Base-by-base conservation (phyloP, 2,113 vertebrate genomes). In the Castor canadensis region DNA sequence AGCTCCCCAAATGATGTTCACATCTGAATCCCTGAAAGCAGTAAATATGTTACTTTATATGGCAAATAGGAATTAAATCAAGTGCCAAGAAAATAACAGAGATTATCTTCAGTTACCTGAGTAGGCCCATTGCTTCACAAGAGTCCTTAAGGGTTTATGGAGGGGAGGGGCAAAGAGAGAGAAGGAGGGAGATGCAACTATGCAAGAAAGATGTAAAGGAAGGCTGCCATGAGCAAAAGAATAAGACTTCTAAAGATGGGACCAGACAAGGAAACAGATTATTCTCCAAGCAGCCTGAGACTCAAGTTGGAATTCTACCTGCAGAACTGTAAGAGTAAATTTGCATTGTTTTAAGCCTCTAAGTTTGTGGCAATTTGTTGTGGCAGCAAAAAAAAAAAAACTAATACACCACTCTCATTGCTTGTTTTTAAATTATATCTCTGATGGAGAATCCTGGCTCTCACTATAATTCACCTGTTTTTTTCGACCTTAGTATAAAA, bases 371-470 rank as follows among this genome's bases (percentile, higher is more conserved):
- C 28, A 66, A 60, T 87, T 91, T 86, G 49, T 69, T 81, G 30
- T 82, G 56, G 47, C 47, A 64, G 45, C 38, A 56, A 38, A 47
- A 60, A 40, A 38, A 47, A 60, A 40, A 94, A 91, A 81, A 64
- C 5, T 32, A 91, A 86, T 45, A 8, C 2, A 71, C 8, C 40
- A 58, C 56, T 24, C 38, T 43, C 13, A 32, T 38, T 24, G 10
- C 38, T 81, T 91, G 80, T 81, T 75, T 88, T 26, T 84, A 85
- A 89, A 81, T 91, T 91, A 62, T 76, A 79, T 76, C 22, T 71
- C 58, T 88, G 4, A 12, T 38, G 66, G 26, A 89, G 72, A 91
- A 95, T 72, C 9, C 20, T 94, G 40, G 4, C 24, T 96, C 45
- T 87, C 32, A 87, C 43, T 75, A 80, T 93, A 87, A 93, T 58